Evolutionary conservation across 2,888 invertebrate species (phyloP).

Genomic region (Quadriops clusia): DNA sequence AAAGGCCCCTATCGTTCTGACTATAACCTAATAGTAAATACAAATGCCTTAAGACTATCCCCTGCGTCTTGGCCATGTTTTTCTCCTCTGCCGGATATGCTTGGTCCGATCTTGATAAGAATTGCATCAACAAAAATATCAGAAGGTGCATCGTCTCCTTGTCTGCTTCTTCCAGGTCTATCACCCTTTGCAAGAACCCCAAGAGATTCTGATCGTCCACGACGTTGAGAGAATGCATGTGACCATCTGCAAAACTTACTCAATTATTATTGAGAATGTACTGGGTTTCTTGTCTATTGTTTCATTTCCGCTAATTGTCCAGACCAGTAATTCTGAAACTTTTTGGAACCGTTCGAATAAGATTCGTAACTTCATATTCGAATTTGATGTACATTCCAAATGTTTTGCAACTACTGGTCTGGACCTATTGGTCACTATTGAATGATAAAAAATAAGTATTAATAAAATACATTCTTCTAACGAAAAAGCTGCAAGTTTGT

Average conservation of each 20-base stretch:
- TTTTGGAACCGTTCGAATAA: no score
- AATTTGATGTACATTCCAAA: no score
- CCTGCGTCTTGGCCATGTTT: conserved; percentile 63
- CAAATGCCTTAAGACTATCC: conserved; percentile 80
- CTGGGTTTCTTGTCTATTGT: conserved; percentile 8
- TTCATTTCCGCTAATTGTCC: no score
- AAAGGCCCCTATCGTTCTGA: conserved; percentile 79
- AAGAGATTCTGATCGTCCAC: conserved; percentile 70
- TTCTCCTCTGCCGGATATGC: conserved; percentile 84
- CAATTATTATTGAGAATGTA: conserved; percentile 2
- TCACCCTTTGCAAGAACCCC: conserved; percentile 70
- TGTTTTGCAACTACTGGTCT: no score
- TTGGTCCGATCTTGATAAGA: conserved; percentile 71
- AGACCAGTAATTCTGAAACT: no score
- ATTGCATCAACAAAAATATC: conserved; percentile 94
- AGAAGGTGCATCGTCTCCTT: conserved; percentile 90
- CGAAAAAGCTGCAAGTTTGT: no score
- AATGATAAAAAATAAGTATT: no score
- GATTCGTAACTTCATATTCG: no score
- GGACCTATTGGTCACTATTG: no score
- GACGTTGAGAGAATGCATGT: conserved; percentile 72
- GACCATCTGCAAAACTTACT: conserved; percentile 49
- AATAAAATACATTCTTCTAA: no score
- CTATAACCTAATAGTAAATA: conserved; percentile 90
- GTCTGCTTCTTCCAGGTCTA: conserved; percentile 90